Percentiles rank a stretch among this genome's conserved stretches.
Conservation (phyloP, 2,888 invertebrate genomes). For the Tenthredo mesomela region DNA sequence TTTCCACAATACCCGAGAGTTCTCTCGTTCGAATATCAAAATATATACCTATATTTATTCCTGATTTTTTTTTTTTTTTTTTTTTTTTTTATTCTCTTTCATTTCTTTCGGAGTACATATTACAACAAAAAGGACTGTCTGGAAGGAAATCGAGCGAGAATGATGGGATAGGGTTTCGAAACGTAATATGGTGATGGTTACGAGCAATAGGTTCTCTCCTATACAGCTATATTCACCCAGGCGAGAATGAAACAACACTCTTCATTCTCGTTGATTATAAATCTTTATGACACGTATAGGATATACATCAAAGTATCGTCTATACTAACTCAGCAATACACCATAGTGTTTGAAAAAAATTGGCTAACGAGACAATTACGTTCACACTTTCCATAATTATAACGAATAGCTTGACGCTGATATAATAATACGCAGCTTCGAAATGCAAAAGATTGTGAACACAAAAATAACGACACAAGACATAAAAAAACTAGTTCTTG, state of each 20-base stretch:
- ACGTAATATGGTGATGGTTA: slow-evolving; percentile 23
- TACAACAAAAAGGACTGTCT: background rate
- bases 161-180: slow-evolving; percentile 13
- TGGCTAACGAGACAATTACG: background rate
- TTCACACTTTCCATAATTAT: background rate
- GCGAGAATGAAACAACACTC: background rate
- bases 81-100: background rate
- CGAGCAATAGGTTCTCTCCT: background rate
- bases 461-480: background rate
- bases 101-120: background rate
- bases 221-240: background rate
- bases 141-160: background rate
- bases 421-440: background rate
- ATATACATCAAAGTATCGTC: background rate
- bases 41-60: background rate
- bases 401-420: background rate
- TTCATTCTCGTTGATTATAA: background rate
- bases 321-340: background rate
- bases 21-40: too few relatives aligned
- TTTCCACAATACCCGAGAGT: too few relatives aligned
- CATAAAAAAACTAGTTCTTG: background rate
- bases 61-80: background rate
- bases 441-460: background rate
- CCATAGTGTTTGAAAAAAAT: background rate
- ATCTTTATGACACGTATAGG: background rate